Conservation (phyloP, 2,797 vertebrate genomes). For the Arnoldichthys spilopterus region DNA sequence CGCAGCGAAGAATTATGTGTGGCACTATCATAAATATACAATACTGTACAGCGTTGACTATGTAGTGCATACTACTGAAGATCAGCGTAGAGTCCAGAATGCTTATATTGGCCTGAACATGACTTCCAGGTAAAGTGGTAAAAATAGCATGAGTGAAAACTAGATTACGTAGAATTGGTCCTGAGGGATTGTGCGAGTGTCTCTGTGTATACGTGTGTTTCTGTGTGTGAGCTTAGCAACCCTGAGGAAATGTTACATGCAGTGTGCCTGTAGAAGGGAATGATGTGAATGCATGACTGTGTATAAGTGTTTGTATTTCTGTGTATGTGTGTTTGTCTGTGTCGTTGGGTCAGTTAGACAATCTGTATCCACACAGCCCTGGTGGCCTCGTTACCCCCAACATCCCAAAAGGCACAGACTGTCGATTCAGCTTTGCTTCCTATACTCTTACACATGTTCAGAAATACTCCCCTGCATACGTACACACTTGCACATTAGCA, state of each 20-base stretch:
- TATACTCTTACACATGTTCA: slow-evolving; percentile 19
- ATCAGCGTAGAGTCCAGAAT: too few species aligned
- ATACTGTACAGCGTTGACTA: background rate
- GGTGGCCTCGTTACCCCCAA: slow-evolving; percentile 27
- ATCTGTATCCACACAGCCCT: slow-evolving; percentile 43
- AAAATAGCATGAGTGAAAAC: slow-evolving; percentile 9
- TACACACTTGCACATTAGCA: slow-evolving; percentile 44
- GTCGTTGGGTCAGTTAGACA: slow-evolving; percentile 27
- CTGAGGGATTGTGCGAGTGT: slow-evolving; percentile 32
- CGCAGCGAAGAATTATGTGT: slow-evolving; percentile 1
- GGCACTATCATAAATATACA: slow-evolving; percentile 13
- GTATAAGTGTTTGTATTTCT: background rate
- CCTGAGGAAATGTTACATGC: slow-evolving; percentile 23
- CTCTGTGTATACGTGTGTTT: slow-evolving; percentile 22
- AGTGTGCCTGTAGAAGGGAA: slow-evolving; percentile 4
- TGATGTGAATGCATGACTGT: slow-evolving; percentile 11
- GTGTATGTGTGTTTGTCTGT: slow-evolving; percentile 15
- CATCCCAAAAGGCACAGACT: slow-evolving; percentile 33
- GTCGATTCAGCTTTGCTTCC: slow-evolving; percentile 55
- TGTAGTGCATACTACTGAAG: background rate
- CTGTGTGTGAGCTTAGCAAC: slow-evolving; percentile 13
- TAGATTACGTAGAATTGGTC: slow-evolving; percentile 9
- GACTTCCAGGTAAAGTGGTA: slow-evolving; percentile 12
- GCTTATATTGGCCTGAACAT: background rate
- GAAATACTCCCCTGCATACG: slow-evolving; percentile 40